phyloP scores from a whole-genome alignment of 1,140 invertebrate genomes.

The Galleria mellonella region DNA sequence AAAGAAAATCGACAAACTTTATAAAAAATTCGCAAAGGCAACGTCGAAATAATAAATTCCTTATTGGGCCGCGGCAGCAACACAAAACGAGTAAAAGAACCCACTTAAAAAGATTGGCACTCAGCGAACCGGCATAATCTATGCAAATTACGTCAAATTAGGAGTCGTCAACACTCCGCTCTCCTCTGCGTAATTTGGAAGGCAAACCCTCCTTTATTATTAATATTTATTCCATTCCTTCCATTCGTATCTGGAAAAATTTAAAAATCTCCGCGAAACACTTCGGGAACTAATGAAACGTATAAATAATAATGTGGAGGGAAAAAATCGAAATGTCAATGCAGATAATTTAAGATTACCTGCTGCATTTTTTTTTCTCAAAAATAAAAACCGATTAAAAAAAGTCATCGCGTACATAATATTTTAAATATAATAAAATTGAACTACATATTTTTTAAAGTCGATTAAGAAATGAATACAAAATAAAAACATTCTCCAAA shows the following conservation, averaged over 20 bases:
- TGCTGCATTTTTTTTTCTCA: too few relatives aligned
- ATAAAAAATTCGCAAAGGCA: conserved; percentile 36
- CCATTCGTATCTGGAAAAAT: conserved; percentile 53
- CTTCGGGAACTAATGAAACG: conserved; percentile 54
- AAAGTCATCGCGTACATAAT: too few relatives aligned
- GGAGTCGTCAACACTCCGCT: conserved; percentile 65
- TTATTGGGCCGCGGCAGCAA: conserved; percentile 44
- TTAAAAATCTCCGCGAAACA: conserved; percentile 45
- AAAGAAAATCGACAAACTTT: conserved; percentile 14
- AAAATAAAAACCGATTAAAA: too few relatives aligned
- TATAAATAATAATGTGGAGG: conserved; percentile 34
- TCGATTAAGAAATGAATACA: too few relatives aligned
- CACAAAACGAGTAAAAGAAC: conserved; percentile 64
- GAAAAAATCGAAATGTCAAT: too few relatives aligned
- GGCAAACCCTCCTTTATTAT: conserved; percentile 71
- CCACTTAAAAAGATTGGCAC: conserved; percentile 73
- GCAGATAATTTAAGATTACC: too few relatives aligned
- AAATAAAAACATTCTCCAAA: too few relatives aligned
- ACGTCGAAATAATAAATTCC: conserved; percentile 55
- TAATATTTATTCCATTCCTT: conserved; percentile 70
- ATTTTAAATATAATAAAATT: too few relatives aligned
- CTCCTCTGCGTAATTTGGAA: conserved; percentile 59
- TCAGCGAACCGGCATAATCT: conserved; percentile 71
- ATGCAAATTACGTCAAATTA: conserved; percentile 73
- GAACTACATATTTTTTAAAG: too few relatives aligned